Evolutionary conservation across 2,113 vertebrate species (phyloP), one percentile per base, ranked within the genome.

Genomic region (Poeciliopsis turrubarensis): DNA sequence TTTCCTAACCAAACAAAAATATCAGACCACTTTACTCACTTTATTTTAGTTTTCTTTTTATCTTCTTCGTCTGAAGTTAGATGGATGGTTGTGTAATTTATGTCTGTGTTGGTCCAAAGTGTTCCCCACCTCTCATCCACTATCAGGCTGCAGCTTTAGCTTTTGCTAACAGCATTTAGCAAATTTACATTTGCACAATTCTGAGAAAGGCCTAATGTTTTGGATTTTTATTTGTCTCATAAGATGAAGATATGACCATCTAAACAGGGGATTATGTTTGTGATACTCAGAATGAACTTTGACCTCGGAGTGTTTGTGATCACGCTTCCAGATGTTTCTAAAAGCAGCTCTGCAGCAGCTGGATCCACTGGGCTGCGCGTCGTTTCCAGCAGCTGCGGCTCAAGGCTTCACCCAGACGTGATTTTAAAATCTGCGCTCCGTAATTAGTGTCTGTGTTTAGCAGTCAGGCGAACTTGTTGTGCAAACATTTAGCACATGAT

Each of bases 351-450:
- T 22, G 67, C 51, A 79, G 85, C 87, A 89, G 85, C 87, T 88
- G 84, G 72, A 86, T 72, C 63, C 72, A 19, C 44, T 86, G 88
- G 65, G 71, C 57, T 75, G 65, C 22, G 2, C 68, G 68, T 81
- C 31, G 37, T 74, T 27, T 41, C 14, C 60, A 85, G 72, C 84
- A 87, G 84, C 80, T 87, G 87, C 60, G 73, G 41, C 51, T 14
- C 30, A 63, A 66, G 51, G 60, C 65, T 68, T 73, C 31, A 57
- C 63, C 84, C 86, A 89, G 87, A 87, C 86, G 83, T 74, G 78
- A 0, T 67, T 44, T 80, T 62, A 57, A 14, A 26, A 72, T 73
- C 72, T 78, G 70, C 73, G 54, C 88, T 78, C 15, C 1, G 76
- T 80, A 86, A 79, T 89, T 75, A 86, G 57, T 74, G 27, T 32